Percentiles rank a stretch among this genome's conserved stretches.
These are phyloP conservation scores for Operophtera brumata DNA, from an alignment of 2,888 invertebrate species.

Conservation along the genomic window DNA sequence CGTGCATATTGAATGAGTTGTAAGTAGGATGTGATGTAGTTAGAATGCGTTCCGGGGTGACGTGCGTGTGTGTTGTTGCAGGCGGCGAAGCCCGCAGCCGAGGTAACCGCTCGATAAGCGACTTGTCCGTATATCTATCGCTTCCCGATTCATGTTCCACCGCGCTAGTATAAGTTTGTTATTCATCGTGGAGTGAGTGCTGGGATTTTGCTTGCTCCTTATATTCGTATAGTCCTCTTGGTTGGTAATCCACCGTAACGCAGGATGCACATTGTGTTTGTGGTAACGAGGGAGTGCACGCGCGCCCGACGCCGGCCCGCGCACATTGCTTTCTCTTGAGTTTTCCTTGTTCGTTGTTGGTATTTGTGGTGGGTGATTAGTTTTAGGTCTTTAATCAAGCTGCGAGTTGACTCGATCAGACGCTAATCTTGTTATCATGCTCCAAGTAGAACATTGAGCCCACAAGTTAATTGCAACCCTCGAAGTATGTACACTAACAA, in stretches of 20 bases:
- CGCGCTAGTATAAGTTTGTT: slow-evolving; percentile 69
- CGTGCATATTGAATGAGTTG: not conserved
- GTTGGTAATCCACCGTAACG: slow-evolving; percentile 68
- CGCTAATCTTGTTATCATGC: slow-evolving; percentile 65
- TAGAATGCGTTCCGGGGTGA: slow-evolving; percentile 33
- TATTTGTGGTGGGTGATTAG: slow-evolving; percentile 69
- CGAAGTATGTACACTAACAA: slow-evolving; percentile 59
- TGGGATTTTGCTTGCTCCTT: slow-evolving; percentile 78
- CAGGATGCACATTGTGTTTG: slow-evolving; percentile 74
- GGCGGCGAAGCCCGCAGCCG: slow-evolving; percentile 86
- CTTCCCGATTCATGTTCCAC: slow-evolving; percentile 76
- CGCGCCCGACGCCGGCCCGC: slow-evolving; percentile 46
- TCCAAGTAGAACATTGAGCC: slow-evolving; percentile 77
- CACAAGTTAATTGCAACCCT: slow-evolving; percentile 64
- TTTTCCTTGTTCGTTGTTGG: slow-evolving; percentile 66
- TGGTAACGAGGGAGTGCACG: slow-evolving; percentile 63
- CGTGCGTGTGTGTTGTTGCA: slow-evolving; percentile 82
- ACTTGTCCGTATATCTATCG: slow-evolving; percentile 72
- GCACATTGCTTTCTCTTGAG: slow-evolving; percentile 64
- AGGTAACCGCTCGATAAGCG: slow-evolving; percentile 78
- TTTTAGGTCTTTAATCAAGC: slow-evolving; percentile 67
- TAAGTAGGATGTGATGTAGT: not conserved
- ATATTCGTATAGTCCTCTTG: slow-evolving; percentile 65
- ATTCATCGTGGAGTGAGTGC: slow-evolving; percentile 74
- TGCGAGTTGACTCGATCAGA: slow-evolving; percentile 60